Base-by-base conservation (phyloP, 2,797 vertebrate species). In the Manis pentadactyla region DNA sequence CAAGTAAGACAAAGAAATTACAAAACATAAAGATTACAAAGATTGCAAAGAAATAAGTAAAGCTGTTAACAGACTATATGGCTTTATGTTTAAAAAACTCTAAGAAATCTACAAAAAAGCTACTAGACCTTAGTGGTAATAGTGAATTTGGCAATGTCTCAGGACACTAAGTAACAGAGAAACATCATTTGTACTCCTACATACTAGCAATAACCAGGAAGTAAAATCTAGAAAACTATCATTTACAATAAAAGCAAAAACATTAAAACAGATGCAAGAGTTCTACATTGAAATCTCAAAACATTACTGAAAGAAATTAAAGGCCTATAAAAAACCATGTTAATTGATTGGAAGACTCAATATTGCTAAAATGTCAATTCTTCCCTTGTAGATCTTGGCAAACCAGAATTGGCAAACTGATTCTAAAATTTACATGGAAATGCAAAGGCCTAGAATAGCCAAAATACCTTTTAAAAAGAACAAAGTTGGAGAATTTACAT, bases 211-310 rank as follows among this genome's bases (percentile, higher is more conserved):
- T 7, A 86, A 77, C 10, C 64, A 8, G 15, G 63, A 95, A 61
- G 39, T 71, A 71, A 49, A 84, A 37, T 61, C 19, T 64, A 21
- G 14, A 42, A 68, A 75, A 68, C 46, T 74, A 59, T 73, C 84
- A 87, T 66, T 92, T 79, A 81, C 17, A 87, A 81, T 42, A 87
- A 86, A 91, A 87, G 73, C 27, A 82, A 95, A 57, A 81, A 15
- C 37, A 51, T 34, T n/a, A 21, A 46, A 82, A 79, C 81, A 57
- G 63, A 61, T 64, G 15, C 19, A 91, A 49, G 34, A 64, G 5
- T 64, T 79, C 34, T 17, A 90, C 7, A 78, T 7, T 61, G 34
- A 85, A 84, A 90, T 85, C n/a, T 87, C 34, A 21, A 66, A 64
- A 92, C 23, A 59, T 71, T 39, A 73, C 57, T 86, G 25, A 92